Evolutionary conservation across 2,797 vertebrate genomes (phyloP), one percentile per base, ranked within the genome.

Genomic region (Rhabdophis nuchalis): DNA sequence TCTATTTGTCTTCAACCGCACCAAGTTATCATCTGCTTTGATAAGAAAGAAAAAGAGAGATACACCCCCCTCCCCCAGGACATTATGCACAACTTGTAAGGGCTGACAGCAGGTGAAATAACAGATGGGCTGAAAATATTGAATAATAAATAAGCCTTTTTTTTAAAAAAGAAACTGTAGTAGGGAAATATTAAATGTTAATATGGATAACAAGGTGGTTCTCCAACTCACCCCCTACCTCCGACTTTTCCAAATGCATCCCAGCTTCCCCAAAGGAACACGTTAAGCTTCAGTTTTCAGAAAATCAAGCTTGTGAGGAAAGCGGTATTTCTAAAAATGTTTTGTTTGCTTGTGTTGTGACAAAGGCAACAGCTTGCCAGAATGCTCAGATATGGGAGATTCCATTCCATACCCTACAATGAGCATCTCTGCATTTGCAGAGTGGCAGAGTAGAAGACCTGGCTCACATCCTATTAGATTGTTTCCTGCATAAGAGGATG

Each of bases 21-120:
- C 20, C 20, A 68, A 56, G 92, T 89, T 82, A 95, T 96, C 95
- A 90, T 94, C 94, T 94, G 92, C 91, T 89, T 90, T 92, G 87
- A 87, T 94, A 94, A 29, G 95, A 87, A 93, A n/a, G 2, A 29
- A 4, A 14, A 3, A 27, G 12, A 50, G 5, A 53, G 4, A 85
- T 1, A 95, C 94, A 13, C 23, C 85, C 93, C 94, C 18, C 0
- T 86, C 93, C 92, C 72, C 56, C 89, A 87, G 92, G 95, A 96
- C 53, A 57, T 87, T 92, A 52, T 23, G 85, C 93, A 32, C 57
- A 86, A 52, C 91, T 96, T 93, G 89, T 92, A 91, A 92, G 82
- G 93, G 91, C 89, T 96, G 95, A 95, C 96, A 97, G 96, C 94
- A 96, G 94, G 94, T 96, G 93, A 97, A 97, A 97, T 97, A 97